Conservation (phyloP, 2,797 vertebrate genomes). For the Parauchenoglanis punctatus region DNA sequence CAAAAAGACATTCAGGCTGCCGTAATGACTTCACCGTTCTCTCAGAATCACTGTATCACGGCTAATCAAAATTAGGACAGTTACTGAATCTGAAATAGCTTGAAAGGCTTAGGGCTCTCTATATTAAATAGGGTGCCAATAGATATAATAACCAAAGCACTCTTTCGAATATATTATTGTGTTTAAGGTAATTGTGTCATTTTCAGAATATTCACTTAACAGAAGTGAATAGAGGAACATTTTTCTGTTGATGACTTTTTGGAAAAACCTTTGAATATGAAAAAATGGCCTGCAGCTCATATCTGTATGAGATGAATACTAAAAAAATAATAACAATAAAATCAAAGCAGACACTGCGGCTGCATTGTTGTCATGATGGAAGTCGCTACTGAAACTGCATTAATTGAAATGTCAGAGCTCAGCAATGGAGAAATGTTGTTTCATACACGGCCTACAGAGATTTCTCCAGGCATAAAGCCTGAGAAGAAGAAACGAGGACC, state of each 20-base stretch:
- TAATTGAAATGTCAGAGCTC: neutral
- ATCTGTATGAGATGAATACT: neutral
- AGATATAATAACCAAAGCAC: neutral
- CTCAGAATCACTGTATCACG: neutral
- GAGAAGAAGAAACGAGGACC: constrained; percentile 64
- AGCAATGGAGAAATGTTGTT: constrained; percentile 1
- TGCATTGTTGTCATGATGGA: neutral
- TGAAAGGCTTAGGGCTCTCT: neutral
- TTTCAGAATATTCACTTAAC: neutral
- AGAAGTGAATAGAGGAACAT: neutral
- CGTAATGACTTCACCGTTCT: neutral
- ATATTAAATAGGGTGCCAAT: constrained; percentile 12
- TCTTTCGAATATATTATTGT: neutral
- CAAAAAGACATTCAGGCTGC: constrained; percentile 1
- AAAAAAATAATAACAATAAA: neutral
- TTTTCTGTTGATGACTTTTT: neutral
- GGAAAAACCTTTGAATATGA: neutral
- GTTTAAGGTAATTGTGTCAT: neutral
- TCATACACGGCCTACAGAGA: constrained; percentile 35
- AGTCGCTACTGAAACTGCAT: neutral
- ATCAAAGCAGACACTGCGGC: neutral
- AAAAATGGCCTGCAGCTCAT: neutral
- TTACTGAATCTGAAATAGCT: neutral
- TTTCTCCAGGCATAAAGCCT: constrained; percentile 39
- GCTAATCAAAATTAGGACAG: neutral